These are phyloP conservation scores for Heliothis subflexa DNA, from an alignment of 1,140 invertebrate genomes.

Conservation along the genomic window DNA sequence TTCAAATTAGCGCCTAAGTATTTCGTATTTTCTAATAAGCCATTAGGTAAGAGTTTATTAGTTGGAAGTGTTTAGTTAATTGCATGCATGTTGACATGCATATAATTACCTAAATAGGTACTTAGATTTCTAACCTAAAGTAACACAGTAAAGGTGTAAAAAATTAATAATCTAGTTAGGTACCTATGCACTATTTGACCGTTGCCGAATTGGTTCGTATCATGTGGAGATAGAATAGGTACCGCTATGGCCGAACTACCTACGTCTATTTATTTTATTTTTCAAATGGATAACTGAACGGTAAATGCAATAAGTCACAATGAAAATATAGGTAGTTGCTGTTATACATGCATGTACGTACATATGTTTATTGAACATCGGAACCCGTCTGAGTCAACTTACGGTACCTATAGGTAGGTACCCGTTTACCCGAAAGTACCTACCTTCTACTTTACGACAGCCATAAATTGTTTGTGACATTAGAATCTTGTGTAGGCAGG, in stretches of 20 bases:
- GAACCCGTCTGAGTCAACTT: constrained; percentile 52
- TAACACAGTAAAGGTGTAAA: neutral
- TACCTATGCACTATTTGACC: too few relatives aligned
- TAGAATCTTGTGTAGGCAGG: neutral
- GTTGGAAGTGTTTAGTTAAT: too few relatives aligned
- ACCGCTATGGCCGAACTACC: constrained; percentile 58
- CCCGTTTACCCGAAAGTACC: constrained; percentile 44
- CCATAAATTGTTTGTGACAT: constrained; percentile 1
- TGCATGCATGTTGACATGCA: too few relatives aligned
- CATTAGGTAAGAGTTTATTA: neutral
- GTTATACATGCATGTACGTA: neutral
- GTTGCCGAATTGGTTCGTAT: neutral
- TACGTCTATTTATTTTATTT: constrained; percentile 65
- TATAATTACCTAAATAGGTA: too few relatives aligned
- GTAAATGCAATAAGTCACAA: constrained; percentile 69
- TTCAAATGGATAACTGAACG: constrained; percentile 63
- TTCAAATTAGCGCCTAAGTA: neutral
- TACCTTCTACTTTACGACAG: constrained; percentile 2
- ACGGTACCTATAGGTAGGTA: constrained; percentile 27
- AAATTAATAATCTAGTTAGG: neutral
- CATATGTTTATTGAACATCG: constrained; percentile 49
- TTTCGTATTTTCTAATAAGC: neutral
- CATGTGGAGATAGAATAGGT: constrained; percentile 47
- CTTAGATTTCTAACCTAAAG: too few relatives aligned
- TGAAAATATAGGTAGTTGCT: constrained; percentile 58